Conservation (phyloP, 2,797 vertebrate species). For the Gambusia yucatana region DNA sequence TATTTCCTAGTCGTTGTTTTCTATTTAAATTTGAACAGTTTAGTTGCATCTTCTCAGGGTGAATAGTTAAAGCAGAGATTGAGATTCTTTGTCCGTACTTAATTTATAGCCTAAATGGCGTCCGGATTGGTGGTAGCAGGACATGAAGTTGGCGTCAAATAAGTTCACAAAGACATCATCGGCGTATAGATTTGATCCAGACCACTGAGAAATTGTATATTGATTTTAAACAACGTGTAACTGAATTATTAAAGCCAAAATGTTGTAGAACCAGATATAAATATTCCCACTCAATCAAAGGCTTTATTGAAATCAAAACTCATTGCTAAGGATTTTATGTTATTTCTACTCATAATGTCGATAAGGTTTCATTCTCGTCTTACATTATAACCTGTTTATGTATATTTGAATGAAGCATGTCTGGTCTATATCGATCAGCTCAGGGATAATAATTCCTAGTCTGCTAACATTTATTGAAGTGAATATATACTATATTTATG, state of each 20-base stretch:
- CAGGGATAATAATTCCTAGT: no score
- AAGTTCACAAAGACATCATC: no score
- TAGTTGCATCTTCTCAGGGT: background rate
- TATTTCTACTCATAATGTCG: background rate
- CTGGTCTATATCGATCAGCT: no score
- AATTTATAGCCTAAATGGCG: background rate
- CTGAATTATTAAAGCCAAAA: background rate
- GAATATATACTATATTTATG: no score
- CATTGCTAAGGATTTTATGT: background rate
- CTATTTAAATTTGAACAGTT: background rate
- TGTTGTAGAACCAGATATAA: background rate
- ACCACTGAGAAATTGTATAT: background rate
- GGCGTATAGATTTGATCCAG: no score
- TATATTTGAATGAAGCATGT: no score
- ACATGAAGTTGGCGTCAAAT: no score
- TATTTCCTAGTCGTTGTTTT: background rate
- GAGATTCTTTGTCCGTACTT: background rate
- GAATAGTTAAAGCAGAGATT: no score
- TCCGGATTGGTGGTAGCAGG: no score
- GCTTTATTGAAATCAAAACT: background rate
- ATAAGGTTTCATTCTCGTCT: background rate
- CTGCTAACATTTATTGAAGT: no score
- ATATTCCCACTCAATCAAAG: background rate
- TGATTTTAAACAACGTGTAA: background rate
- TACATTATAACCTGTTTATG: no score